Base-by-base conservation (phyloP, 1,140 invertebrate species). In the Berghia stephanieae region DNA sequence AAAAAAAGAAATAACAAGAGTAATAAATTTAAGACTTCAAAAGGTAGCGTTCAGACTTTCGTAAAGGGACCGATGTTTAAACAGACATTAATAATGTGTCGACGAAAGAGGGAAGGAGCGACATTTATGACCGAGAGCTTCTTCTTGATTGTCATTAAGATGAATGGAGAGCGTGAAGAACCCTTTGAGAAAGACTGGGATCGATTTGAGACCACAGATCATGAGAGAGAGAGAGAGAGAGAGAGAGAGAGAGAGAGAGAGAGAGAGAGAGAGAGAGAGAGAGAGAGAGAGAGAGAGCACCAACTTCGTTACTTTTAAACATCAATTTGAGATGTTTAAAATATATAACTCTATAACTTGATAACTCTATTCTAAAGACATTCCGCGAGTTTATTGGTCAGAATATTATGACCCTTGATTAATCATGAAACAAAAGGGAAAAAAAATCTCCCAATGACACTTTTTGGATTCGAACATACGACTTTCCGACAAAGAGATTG, bases 191-290 rank as follows among this genome's bases (percentile, higher is more conserved):
- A 31, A n/a, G 16, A 38, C 5, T 42, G 68, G 36, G 0, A 3
- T 42, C 27, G n/a, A 31, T 18, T 31, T 4, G 13, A 13, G 42
- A 70, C 40, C 2, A n/a, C 24, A 10, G 38, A 42, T 18, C 4
- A 5, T 16, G n/a, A n/a, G n/a, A n/a, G n/a, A n/a, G n/a, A n/a
- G n/a, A n/a, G n/a, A n/a, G n/a, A n/a, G n/a, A n/a, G n/a, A n/a
- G n/a, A n/a, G n/a, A n/a, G n/a, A n/a, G 8, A 21, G 2, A 43
- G 3, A 43, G 3, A 21, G 38, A 5, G 36, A 43, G 68, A 44
- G 42, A 70, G 42, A 44, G 38, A 70, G 68, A 44, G 31, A 70
- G 36, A 42, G 42, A 70, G 31, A 24, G 42, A 70, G 42, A 70
- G 21, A 70, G 46, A 49, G 46, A 49, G n/a, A 49, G 10, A 49